Evolutionary conservation across 1,140 invertebrate species (phyloP).

Genomic region (Stratiolaelaps scimitus): DNA sequence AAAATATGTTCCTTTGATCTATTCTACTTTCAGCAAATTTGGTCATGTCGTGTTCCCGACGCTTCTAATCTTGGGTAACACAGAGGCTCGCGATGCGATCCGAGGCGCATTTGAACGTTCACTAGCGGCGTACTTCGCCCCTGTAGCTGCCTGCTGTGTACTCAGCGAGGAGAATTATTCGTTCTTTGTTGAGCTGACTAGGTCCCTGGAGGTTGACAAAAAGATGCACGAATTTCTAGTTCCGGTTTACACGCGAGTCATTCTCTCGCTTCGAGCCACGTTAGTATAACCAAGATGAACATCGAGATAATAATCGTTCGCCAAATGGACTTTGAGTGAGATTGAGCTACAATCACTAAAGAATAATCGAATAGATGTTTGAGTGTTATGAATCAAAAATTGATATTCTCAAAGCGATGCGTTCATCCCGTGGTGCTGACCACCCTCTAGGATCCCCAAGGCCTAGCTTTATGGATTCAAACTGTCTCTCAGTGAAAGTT

Average conservation of each 20-base stretch:
- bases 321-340: too few relatives aligned
- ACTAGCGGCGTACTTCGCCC: neutral
- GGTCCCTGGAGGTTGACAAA: neutral
- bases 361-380: too few relatives aligned
- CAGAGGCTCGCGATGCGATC: neutral
- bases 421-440: too few relatives aligned
- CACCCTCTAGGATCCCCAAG: too few relatives aligned
- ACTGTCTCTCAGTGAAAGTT: too few relatives aligned
- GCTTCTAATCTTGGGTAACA: neutral
- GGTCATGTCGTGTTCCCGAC: slow-evolving; percentile 8
- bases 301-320: too few relatives aligned
- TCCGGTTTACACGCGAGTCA: neutral
- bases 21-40: neutral
- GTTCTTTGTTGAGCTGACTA: slow-evolving; percentile 5
- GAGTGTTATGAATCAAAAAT: too few relatives aligned
- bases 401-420: too few relatives aligned
- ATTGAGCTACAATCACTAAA: too few relatives aligned
- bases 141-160: neutral
- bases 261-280: neutral
- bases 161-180: neutral
- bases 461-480: too few relatives aligned
- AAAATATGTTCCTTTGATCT: too few relatives aligned
- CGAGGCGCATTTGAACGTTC: neutral
- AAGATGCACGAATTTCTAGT: neutral
- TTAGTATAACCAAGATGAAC: too few relatives aligned